A percentile compares a stretch with the other conserved stretches of the same genome.
phyloP scores from a whole-genome alignment of 2,113 vertebrate species.

The Erythrolamprus reginae region DNA sequence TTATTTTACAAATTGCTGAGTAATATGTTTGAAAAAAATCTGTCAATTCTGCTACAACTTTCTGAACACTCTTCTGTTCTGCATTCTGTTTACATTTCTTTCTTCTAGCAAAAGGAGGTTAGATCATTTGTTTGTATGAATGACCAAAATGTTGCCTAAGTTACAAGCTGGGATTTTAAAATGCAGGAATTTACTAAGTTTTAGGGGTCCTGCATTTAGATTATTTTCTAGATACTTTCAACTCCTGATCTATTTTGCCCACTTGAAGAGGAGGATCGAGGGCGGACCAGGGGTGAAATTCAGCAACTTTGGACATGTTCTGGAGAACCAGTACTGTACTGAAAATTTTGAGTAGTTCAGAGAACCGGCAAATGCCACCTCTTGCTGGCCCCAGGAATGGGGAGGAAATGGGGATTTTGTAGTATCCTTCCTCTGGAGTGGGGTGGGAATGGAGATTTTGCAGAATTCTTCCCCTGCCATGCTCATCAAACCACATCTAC shows the following conservation, averaged over 20 bases:
- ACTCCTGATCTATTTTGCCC: neutral
- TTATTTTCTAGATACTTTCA: neutral
- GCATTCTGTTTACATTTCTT: neutral
- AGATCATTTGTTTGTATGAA: neutral
- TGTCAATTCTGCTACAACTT: neutral
- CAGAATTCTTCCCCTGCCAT: no score
- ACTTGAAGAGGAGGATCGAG: neutral
- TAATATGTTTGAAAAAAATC: neutral
- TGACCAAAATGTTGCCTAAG: neutral
- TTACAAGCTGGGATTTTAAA: neutral
- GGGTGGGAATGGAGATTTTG: no score
- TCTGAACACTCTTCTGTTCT: neutral
- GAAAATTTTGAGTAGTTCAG: no score
- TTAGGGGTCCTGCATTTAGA: neutral
- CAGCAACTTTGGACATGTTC: no score
- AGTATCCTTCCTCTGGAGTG: no score
- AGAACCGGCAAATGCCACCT: no score
- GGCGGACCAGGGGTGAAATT: neutral
- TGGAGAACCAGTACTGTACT: no score
- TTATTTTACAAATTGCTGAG: slow-evolving; percentile 26
- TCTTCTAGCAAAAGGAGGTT: neutral
- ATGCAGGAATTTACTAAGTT: neutral
- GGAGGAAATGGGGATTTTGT: no score
- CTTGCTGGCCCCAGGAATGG: no score
- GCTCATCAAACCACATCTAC: no score